phyloP scores from a whole-genome alignment of 1,140 invertebrate genomes.

The Charaxes varanes region DNA sequence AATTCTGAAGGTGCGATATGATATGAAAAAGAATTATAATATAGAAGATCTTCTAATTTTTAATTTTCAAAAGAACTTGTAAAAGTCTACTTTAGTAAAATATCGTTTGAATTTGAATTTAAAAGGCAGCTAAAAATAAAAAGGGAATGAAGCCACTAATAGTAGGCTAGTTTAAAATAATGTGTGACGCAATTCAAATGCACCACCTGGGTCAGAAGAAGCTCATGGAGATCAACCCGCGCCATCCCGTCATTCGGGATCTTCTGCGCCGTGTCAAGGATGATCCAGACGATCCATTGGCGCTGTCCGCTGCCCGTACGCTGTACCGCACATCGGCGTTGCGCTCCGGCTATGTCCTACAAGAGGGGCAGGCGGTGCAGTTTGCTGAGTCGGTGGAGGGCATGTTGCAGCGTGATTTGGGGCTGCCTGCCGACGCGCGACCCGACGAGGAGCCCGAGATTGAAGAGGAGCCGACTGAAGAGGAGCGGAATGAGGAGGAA shows the following conservation, averaged over 20 bases:
- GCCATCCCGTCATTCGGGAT: slow-evolving; percentile 96
- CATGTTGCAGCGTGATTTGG: slow-evolving; percentile 50
- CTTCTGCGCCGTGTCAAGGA: slow-evolving; percentile 88
- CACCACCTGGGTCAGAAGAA: slow-evolving; percentile 98
- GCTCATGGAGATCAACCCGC: slow-evolving; percentile 97
- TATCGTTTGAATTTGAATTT: no score
- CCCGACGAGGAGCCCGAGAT: slow-evolving; percentile 30
- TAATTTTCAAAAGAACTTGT: no score
- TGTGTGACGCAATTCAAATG: no score
- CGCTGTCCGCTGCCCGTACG: slow-evolving; percentile 91
- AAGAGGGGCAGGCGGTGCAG: slow-evolving; percentile 53
- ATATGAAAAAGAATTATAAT: no score
- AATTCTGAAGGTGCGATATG: no score
- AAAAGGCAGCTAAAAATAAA: no score
- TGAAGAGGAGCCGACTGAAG: slow-evolving; percentile 17
- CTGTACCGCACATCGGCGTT: slow-evolving; percentile 96
- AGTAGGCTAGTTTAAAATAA: no score
- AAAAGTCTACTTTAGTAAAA: no score
- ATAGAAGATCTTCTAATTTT: no score
- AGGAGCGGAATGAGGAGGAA: slow-evolving; percentile 29
- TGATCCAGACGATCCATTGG: slow-evolving; percentile 85
- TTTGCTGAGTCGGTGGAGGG: slow-evolving; percentile 49
- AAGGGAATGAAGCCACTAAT: no score
- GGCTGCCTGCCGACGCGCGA: slow-evolving; percentile 38
- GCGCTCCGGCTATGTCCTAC: slow-evolving; percentile 70